Conservation (phyloP, 2,797 vertebrate species). For the Xyrichtys novacula region DNA sequence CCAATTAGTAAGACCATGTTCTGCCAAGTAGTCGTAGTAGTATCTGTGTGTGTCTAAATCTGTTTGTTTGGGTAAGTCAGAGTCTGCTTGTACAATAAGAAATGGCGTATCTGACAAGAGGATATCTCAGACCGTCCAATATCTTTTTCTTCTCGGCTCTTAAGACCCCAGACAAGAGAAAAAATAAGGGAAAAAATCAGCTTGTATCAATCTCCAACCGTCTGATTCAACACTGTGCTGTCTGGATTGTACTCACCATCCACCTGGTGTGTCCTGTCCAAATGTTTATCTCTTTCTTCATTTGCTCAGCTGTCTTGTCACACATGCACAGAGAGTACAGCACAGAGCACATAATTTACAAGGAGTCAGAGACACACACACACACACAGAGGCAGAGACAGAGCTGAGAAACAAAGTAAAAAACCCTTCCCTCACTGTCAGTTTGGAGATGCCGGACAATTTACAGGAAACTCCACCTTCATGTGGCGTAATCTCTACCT, state of each 20-base stretch:
- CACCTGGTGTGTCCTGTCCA: conserved; percentile 68
- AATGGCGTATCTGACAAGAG: neutral
- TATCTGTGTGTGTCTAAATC: no score
- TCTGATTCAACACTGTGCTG: conserved; percentile 36
- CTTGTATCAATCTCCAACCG: conserved; percentile 4
- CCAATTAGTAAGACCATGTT: no score
- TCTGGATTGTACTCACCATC: conserved; percentile 47
- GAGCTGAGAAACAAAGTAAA: neutral
- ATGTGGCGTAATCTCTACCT: conserved; percentile 13
- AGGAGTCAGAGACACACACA: conserved; percentile 19
- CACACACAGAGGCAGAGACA: conserved; percentile 29
- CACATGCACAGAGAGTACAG: conserved; percentile 8
- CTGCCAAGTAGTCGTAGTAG: no score
- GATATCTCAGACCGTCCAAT: neutral
- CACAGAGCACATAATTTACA: conserved; percentile 18
- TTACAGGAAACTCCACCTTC: conserved; percentile 60
- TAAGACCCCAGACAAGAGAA: neutral
- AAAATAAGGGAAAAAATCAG: conserved; percentile 19
- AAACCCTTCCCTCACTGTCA: conserved; percentile 14
- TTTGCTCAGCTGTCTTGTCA: conserved; percentile 76
- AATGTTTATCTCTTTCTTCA: conserved; percentile 64
- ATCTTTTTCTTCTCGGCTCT: neutral
- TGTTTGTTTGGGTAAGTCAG: no score
- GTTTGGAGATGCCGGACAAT: conserved; percentile 26
- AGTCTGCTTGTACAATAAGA: neutral